Evolutionary conservation across 2,113 vertebrate species (phyloP).

Genomic region (Loxodonta africana): DNA sequence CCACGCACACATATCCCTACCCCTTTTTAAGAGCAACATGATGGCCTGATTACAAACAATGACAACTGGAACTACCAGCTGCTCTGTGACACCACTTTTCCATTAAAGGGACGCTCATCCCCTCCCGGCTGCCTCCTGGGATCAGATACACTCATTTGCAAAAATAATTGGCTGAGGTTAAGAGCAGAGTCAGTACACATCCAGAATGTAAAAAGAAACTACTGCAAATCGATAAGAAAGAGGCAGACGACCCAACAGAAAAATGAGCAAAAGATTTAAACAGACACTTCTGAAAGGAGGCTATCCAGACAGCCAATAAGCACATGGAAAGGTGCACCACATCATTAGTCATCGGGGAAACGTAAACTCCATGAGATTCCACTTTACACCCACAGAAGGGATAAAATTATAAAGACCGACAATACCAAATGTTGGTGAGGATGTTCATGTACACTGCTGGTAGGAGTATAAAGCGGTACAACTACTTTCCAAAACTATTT

Average conservation of each 20-base stretch:
- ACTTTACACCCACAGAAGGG: background rate
- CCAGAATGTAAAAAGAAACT: constrained; percentile 60
- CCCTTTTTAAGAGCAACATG: background rate
- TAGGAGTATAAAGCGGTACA: background rate
- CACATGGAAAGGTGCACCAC: background rate
- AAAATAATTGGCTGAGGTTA: constrained; percentile 75
- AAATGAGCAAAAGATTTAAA: constrained; percentile 68
- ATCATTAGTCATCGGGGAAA: constrained; percentile 43
- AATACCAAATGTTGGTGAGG: constrained; percentile 43
- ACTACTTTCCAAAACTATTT: constrained; percentile 14
- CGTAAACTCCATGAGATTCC: background rate
- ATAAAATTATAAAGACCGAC: constrained; percentile 29
- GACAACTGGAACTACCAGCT: background rate
- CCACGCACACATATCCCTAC: too few species aligned
- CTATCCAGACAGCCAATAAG: constrained; percentile 25
- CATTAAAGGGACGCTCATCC: background rate
- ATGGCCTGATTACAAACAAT: background rate
- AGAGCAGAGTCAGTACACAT: constrained; percentile 27
- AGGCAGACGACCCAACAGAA: constrained; percentile 57
- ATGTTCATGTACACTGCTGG: background rate
- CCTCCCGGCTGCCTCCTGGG: background rate
- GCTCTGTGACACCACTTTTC: background rate
- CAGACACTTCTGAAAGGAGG: constrained; percentile 58
- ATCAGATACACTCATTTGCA: constrained; percentile 70
- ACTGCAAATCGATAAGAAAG: constrained; percentile 68